Evolutionary conservation across 2,888 invertebrate species (phyloP).

Genomic region (Timema cristinae): DNA sequence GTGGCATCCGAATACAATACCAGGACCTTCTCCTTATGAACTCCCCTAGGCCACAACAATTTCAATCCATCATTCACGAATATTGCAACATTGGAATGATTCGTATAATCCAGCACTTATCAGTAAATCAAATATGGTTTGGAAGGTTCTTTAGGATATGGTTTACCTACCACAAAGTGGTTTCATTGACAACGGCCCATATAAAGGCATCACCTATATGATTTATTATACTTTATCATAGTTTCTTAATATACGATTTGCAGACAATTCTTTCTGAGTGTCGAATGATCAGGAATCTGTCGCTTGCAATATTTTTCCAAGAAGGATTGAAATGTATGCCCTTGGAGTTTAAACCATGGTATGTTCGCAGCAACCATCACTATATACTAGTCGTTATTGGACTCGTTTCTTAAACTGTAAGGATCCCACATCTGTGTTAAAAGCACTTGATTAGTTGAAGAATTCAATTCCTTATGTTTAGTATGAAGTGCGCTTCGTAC

Average conservation of each 20-base stretch:
- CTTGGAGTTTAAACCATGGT: slow-evolving; percentile 14
- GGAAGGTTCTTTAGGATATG: neutral
- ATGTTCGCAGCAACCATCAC: slow-evolving; percentile 10
- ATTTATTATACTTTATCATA: slow-evolving; percentile 5
- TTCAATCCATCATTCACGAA: no score
- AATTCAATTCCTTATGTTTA: no score
- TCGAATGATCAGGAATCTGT: neutral
- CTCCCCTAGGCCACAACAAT: slow-evolving; percentile 1
- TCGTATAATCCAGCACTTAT: slow-evolving; percentile 10
- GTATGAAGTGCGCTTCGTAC: no score
- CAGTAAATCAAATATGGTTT: slow-evolving; percentile 14
- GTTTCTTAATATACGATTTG: neutral
- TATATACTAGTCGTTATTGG: neutral
- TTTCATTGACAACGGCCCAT: no score
- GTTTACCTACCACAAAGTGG: slow-evolving; percentile 11
- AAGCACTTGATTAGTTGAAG: no score
- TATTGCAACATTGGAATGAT: no score
- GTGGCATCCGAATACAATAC: slow-evolving; percentile 4
- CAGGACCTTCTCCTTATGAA: no score
- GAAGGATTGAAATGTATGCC: neutral
- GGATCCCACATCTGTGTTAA: no score
- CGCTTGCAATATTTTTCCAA: neutral
- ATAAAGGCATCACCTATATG: neutral
- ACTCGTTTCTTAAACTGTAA: no score
- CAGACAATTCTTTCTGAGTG: no score